Conservation (phyloP, 1,140 invertebrate genomes). For the Hypsibius dujardini region DNA sequence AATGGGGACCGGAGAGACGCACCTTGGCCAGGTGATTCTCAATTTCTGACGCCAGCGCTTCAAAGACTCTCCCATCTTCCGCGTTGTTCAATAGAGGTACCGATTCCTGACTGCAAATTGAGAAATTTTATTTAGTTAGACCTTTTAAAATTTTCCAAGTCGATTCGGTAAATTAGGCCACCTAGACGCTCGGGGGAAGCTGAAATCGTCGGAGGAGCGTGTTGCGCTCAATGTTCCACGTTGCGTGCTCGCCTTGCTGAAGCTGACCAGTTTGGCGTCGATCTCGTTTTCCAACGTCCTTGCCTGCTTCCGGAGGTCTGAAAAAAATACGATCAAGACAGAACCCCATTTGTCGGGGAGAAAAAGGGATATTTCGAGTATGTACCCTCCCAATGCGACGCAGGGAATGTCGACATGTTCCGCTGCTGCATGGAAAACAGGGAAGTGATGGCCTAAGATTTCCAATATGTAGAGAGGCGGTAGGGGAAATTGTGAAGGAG, state of each 20-base stretch:
- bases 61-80: slow-evolving; percentile 66
- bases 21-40: slow-evolving; percentile 68
- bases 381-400: slow-evolving; percentile 3
- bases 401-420: neutral
- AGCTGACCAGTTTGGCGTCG: slow-evolving; percentile 79
- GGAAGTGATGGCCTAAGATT: too few species aligned
- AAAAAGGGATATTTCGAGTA: too few species aligned
- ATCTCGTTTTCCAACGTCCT: slow-evolving; percentile 87
- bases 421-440: neutral
- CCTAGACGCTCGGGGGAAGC: slow-evolving; percentile 10
- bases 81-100: slow-evolving; percentile 52
- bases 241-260: slow-evolving; percentile 69
- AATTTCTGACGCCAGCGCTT: slow-evolving; percentile 74
- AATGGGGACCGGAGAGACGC: slow-evolving; percentile 25
- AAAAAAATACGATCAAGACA: slow-evolving; percentile 22
- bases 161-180: neutral
- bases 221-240: slow-evolving; percentile 22
- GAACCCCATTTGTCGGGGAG: too few species aligned
- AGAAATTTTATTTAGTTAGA: neutral
- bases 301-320: slow-evolving; percentile 79
- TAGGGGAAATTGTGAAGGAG: too few species aligned
- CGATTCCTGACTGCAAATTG: slow-evolving; percentile 40
- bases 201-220: slow-evolving; percentile 18
- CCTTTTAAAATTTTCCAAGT: slow-evolving; percentile 19
- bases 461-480: too few species aligned